These are phyloP conservation scores for Trachelus tabidus DNA, from an alignment of 2,888 invertebrate species.

Conservation along the genomic window DNA sequence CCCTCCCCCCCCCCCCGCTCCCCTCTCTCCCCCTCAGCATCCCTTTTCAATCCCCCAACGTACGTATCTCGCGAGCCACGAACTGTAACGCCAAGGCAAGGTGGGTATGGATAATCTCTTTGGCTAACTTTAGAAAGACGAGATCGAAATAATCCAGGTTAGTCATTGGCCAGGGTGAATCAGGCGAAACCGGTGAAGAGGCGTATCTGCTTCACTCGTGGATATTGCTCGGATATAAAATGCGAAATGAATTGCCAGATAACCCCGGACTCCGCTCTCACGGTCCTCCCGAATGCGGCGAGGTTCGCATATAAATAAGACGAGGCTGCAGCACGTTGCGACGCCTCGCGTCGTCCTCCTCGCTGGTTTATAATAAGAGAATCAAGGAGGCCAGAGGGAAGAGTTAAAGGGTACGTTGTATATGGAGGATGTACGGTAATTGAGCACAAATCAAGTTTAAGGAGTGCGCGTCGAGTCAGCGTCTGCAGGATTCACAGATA, in stretches of 20 bases:
- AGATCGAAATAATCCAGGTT: constrained; percentile 56
- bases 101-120: constrained; percentile 37
- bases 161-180: constrained; percentile 40
- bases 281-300: constrained; percentile 15
- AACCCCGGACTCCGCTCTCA: constrained; percentile 24
- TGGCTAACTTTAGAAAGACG: constrained; percentile 52
- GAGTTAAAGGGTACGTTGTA: constrained; percentile 11
- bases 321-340: constrained; percentile 34
- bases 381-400: constrained; percentile 27
- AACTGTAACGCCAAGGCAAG: background rate
- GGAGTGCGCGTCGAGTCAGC: constrained; percentile 48
- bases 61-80: background rate
- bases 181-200: constrained; percentile 24
- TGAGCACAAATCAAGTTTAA: constrained; percentile 66
- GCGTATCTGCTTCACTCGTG: constrained; percentile 20
- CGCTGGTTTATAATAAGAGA: constrained; percentile 46
- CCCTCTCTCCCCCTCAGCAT: constrained; percentile 14
- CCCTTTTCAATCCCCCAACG: background rate
- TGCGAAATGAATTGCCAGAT: constrained; percentile 59
- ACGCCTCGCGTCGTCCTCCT: constrained; percentile 29
- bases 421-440: constrained; percentile 57
- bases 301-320: constrained; percentile 60
- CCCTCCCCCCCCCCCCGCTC: constrained; percentile 23
- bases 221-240: constrained; percentile 58
- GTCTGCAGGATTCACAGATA: constrained; percentile 33